Percentiles rank a stretch among this genome's conserved stretches.
These are phyloP conservation scores for Ceratothoa steindachneri DNA, from an alignment of 2,888 invertebrate genomes.

Conservation along the genomic window DNA sequence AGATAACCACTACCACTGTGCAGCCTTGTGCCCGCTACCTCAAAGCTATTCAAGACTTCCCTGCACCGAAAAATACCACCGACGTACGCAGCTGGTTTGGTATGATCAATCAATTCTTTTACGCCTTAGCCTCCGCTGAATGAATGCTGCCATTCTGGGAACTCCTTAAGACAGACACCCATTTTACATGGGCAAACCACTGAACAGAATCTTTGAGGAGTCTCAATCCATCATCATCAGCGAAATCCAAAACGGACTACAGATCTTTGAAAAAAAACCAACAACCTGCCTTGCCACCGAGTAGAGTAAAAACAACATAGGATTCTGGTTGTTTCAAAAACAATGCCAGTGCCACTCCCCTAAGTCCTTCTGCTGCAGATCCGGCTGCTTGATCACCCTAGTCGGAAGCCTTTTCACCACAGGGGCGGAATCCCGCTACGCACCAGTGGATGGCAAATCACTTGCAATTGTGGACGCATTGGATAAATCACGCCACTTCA, in stretches of 20 bases:
- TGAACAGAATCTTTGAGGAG: background rate
- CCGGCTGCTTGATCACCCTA: conserved; percentile 12
- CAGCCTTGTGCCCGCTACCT: too few relatives aligned
- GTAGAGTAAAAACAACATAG: too few relatives aligned
- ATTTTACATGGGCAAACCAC: background rate
- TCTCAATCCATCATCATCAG: conserved; percentile 4
- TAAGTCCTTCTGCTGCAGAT: conserved; percentile 18
- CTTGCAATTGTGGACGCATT: conserved; percentile 17
- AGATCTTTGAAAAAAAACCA: background rate
- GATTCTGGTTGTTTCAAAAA: too few relatives aligned
- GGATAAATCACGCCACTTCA: conserved; percentile 15
- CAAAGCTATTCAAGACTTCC: too few relatives aligned
- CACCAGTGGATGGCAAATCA: conserved; percentile 17
- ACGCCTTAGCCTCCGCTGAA: too few relatives aligned
- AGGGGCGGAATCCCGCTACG: conserved; percentile 19
- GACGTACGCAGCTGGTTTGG: too few relatives aligned
- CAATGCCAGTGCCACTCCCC: conserved; percentile 4
- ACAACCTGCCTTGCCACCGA: conserved; percentile 17
- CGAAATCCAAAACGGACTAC: conserved; percentile 3
- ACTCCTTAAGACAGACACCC: background rate
- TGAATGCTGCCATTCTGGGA: too few relatives aligned
- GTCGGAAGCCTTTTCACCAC: too few relatives aligned
- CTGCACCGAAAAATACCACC: too few relatives aligned
- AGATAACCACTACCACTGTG: too few relatives aligned
- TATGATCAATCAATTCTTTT: too few relatives aligned